phyloP scores from a whole-genome alignment of 35 echinoderm and acorn worm species.

The Chiridota heheva region DNA sequence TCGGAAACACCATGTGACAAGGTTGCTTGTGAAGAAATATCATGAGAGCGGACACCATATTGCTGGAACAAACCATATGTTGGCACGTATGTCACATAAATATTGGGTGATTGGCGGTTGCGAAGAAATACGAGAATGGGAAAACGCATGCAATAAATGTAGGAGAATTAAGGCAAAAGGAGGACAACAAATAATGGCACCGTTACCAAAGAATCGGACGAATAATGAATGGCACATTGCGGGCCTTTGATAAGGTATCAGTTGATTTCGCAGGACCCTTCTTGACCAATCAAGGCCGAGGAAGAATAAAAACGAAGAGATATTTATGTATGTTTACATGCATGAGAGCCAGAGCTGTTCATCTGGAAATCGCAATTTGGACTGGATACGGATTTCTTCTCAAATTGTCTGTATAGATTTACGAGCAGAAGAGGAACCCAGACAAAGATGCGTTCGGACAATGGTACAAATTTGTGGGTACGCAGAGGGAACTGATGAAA shows the following conservation, averaged over 20 bases:
- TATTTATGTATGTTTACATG: slow-evolving; percentile 36
- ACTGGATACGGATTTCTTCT: slow-evolving; percentile 1
- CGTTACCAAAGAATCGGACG: background rate
- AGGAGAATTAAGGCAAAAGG: background rate
- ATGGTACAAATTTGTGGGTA: slow-evolving; percentile 41
- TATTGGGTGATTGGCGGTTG: slow-evolving; percentile 23
- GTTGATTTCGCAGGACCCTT: slow-evolving; percentile 34
- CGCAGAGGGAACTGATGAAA: slow-evolving; percentile 12
- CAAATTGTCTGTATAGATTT: slow-evolving; percentile 6
- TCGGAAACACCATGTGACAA: slow-evolving; percentile 14
- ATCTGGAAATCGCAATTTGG: slow-evolving; percentile 13
- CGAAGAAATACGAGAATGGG: slow-evolving; percentile 28
- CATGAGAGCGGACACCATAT: slow-evolving; percentile 20
- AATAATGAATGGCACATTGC: background rate
- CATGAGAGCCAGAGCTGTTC: background rate
- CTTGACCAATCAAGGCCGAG: slow-evolving; percentile 17
- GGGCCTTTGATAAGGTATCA: slow-evolving; percentile 17
- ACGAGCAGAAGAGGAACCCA: slow-evolving; percentile 23
- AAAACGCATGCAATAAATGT: slow-evolving; percentile 26
- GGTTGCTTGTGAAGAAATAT: slow-evolving; percentile 2
- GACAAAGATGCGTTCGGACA: slow-evolving; percentile 12
- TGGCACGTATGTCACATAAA: background rate
- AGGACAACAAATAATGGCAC: slow-evolving; percentile 27
- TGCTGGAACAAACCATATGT: slow-evolving; percentile 1
- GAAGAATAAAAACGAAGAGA: background rate